Evolutionary conservation across 2,888 invertebrate species (phyloP).

Genomic region (Agrochola lota): DNA sequence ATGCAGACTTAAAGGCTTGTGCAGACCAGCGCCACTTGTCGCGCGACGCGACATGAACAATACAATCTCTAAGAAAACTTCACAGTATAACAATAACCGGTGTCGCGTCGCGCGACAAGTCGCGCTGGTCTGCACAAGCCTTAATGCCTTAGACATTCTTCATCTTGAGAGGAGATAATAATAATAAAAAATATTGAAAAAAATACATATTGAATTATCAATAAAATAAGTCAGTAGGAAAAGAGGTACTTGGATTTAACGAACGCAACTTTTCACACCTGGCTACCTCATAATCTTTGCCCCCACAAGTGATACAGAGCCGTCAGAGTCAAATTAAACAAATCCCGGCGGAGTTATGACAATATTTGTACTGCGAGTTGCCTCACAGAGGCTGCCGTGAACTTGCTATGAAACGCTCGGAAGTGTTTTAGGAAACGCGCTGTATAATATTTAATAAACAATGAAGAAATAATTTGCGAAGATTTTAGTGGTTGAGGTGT

Average conservation of each 20-base stretch:
- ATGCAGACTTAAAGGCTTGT: no score
- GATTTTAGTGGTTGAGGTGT: neutral
- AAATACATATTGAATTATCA: no score
- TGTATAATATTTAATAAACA: conserved; percentile 13
- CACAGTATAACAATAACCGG: no score
- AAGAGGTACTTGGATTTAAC: neutral
- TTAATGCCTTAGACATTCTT: no score
- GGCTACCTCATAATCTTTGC: conserved; percentile 72
- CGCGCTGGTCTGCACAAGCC: no score
- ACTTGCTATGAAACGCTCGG: conserved; percentile 21
- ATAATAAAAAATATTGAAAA: no score
- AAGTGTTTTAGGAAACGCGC: conserved; percentile 23
- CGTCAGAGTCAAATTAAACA: conserved; percentile 87
- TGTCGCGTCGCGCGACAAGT: no score
- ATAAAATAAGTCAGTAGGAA: no score
- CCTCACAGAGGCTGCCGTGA: conserved; percentile 62
- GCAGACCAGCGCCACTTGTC: no score
- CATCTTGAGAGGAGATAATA: no score
- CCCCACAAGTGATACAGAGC: conserved; percentile 70
- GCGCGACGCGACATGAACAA: no score
- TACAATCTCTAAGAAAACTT: no score
- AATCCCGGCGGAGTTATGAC: conserved; percentile 83
- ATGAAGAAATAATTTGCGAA: conserved; percentile 3
- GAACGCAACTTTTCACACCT: conserved; percentile 46
- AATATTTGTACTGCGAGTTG: conserved; percentile 83